Evolutionary conservation across 2,113 vertebrate genomes (phyloP).

Genomic region (Cebus imitator): DNA sequence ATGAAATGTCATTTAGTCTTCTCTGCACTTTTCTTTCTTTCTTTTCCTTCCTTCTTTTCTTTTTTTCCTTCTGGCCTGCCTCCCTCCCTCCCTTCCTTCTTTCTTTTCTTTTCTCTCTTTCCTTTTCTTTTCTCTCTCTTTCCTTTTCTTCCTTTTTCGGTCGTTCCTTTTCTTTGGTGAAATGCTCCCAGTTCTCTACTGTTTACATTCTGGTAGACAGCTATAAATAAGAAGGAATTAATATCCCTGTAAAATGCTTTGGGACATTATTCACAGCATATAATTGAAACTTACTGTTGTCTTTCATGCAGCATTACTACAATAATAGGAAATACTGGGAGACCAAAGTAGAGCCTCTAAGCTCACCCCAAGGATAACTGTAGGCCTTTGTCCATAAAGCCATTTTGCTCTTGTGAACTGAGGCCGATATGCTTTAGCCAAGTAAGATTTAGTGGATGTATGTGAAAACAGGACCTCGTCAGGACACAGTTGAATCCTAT

Average conservation of each 20-base stretch:
- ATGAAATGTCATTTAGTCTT: slow-evolving; percentile 57
- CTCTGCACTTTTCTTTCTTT: neutral
- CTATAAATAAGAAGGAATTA: slow-evolving; percentile 45
- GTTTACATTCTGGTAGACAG: slow-evolving; percentile 21
- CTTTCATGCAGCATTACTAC: neutral
- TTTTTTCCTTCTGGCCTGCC: neutral
- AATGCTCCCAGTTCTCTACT: slow-evolving; percentile 25
- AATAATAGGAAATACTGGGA: slow-evolving; percentile 34
- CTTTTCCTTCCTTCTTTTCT: neutral
- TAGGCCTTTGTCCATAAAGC: neutral
- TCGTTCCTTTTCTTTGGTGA: neutral
- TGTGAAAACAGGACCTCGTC: neutral
- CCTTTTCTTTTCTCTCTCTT: neutral
- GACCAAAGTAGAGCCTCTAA: neutral
- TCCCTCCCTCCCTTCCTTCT: neutral
- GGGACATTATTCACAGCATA: neutral
- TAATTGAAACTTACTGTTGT: slow-evolving; percentile 27
- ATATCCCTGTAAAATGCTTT: neutral
- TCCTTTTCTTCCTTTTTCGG: neutral
- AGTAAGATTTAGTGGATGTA: slow-evolving; percentile 5
- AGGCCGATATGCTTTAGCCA: neutral
- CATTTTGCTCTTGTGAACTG: neutral
- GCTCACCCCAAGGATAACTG: neutral
- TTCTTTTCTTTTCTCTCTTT: neutral
- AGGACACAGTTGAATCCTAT: neutral